Conservation (phyloP, 2,797 vertebrate species). For the Okamejei kenojei region DNA sequence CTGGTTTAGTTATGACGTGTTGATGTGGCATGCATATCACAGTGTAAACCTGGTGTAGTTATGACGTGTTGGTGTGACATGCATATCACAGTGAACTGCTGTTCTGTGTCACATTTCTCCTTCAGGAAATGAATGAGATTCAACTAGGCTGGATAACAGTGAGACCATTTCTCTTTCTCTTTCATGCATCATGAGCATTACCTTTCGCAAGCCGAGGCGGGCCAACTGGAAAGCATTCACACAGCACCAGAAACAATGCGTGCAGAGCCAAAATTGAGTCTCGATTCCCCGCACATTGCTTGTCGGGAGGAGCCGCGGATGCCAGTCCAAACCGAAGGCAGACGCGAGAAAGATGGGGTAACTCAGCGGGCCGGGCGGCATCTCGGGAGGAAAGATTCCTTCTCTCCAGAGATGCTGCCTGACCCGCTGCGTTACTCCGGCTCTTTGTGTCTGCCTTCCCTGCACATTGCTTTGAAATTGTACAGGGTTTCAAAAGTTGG, state of each 20-base stretch:
- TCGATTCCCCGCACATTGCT: neutral
- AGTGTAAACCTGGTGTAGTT: constrained; percentile 26
- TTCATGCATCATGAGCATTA: neutral
- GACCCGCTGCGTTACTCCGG: too few species aligned
- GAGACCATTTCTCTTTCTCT: constrained; percentile 26
- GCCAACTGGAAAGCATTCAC: neutral
- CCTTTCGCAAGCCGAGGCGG: neutral
- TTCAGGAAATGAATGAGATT: constrained; percentile 35
- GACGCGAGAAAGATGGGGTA: too few species aligned
- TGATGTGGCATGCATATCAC: neutral
- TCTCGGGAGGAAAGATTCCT: too few species aligned
- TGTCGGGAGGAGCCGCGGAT: too few species aligned
- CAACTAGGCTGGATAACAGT: constrained; percentile 38
- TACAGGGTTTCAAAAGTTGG: neutral
- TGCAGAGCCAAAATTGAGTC: neutral
- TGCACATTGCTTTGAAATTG: neutral
- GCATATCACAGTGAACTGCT: neutral
- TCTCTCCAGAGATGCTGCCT: too few species aligned
- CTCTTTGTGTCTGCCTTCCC: too few species aligned
- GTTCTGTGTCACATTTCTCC: constrained; percentile 29
- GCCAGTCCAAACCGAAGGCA: too few species aligned
- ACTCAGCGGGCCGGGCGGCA: too few species aligned
- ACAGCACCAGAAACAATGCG: neutral
- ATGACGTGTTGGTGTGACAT: neutral
- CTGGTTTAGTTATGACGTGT: constrained; percentile 24